These are phyloP conservation scores for Drosophila ambigua DNA, from an alignment of 1,140 invertebrate species.

Conservation along the genomic window DNA sequence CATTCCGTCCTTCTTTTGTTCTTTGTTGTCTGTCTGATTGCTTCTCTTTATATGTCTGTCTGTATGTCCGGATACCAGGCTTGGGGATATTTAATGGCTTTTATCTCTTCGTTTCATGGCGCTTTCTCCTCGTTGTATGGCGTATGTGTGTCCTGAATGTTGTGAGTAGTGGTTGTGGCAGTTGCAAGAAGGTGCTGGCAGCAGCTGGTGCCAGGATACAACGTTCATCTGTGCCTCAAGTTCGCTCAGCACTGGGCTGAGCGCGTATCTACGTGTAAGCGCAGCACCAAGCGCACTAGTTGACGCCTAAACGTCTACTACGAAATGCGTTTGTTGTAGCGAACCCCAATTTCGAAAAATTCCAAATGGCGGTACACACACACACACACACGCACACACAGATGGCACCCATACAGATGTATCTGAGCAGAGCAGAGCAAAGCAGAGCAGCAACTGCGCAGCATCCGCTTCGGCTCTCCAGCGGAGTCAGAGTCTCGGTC, in stretches of 20 bases:
- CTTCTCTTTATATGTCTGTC: not conserved
- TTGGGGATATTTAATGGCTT: too few species aligned
- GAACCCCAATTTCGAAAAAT: slow-evolving; percentile 84
- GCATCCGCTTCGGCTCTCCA: slow-evolving; percentile 48
- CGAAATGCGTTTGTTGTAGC: slow-evolving; percentile 84
- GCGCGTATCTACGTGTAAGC: slow-evolving; percentile 74
- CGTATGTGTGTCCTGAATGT: not conserved
- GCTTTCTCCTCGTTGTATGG: not conserved
- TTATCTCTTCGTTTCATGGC: too few species aligned
- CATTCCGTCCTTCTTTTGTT: not conserved
- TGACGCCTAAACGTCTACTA: slow-evolving; percentile 85
- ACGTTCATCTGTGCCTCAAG: slow-evolving; percentile 45
- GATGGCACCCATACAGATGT: slow-evolving; percentile 19
- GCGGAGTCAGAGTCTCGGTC: slow-evolving; percentile 9
- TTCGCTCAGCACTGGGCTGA: slow-evolving; percentile 28
- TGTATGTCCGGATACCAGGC: not conserved
- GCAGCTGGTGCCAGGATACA: slow-evolving; percentile 14
- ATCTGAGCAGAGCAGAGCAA: slow-evolving; percentile 17
- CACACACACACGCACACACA: slow-evolving; percentile 19
- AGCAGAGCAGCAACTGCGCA: slow-evolving; percentile 46
- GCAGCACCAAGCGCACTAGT: slow-evolving; percentile 84
- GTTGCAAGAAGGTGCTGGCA: slow-evolving; percentile 19
- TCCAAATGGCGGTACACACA: slow-evolving; percentile 82
- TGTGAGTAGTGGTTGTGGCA: not conserved
- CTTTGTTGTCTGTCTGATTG: slow-evolving; percentile 1